phyloP scores from a whole-genome alignment of 2,113 vertebrate genomes.

The Micronycteris hirsuta region DNA sequence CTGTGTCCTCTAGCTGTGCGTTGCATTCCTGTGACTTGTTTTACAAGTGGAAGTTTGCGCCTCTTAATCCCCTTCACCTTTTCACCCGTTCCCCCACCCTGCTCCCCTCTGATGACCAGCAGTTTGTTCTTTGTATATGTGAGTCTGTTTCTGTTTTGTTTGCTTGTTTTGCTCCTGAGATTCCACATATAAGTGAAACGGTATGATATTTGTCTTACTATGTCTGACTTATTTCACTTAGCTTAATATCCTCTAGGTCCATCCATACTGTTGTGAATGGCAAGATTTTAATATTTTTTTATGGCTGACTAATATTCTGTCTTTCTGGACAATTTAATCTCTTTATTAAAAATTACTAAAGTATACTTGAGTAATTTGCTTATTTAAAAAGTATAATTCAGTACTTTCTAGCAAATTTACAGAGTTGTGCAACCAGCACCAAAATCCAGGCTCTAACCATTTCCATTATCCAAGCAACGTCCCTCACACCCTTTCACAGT shows the following conservation, averaged over 20 bases:
- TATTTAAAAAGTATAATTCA: background rate
- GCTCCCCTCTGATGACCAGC: background rate
- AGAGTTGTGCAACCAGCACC: background rate
- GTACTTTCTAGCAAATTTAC: background rate
- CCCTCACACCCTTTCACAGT: background rate
- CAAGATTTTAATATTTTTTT: background rate
- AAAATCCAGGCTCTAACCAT: background rate
- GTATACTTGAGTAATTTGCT: background rate
- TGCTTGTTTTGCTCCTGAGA: background rate
- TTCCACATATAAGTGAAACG: background rate
- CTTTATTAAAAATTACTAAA: background rate
- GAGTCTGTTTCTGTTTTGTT: background rate
- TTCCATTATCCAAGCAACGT: background rate
- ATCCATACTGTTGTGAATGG: background rate
- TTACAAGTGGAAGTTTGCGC: background rate
- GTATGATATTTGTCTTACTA: background rate
- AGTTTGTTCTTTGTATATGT: background rate
- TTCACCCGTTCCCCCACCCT: background rate
- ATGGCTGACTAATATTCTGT: background rate
- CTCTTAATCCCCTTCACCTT: background rate
- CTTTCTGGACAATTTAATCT: background rate
- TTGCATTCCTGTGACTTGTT: background rate
- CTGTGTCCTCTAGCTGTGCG: background rate
- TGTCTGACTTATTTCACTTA: background rate
- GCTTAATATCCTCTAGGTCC: background rate